Base-by-base conservation (phyloP, 1,140 invertebrate species). In the Philopotamus ludificatus region DNA sequence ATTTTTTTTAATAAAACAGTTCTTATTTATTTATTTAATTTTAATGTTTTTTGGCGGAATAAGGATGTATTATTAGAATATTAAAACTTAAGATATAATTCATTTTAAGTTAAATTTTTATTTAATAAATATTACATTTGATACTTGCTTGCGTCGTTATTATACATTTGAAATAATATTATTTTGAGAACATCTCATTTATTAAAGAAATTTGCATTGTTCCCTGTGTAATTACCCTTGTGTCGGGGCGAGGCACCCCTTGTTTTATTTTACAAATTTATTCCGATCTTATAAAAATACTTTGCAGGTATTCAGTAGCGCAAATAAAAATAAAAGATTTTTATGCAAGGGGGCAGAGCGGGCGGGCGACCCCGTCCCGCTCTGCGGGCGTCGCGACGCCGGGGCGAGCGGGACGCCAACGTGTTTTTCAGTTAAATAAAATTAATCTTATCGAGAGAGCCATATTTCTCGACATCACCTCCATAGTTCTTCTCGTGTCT, bases 381-480 rank as follows among this genome's bases (percentile, higher is more conserved):
- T 70, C 50, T 22, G 2, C n/a, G 55, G 41, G 49, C 41, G 25
- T 12, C 20, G 21, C 1, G 45, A 10, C 1, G 20, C 16, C 21
- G 54, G 61, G 26, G 59, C 22, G 49, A 70, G 51, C 20, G 59
- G 26, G 65, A 70, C 26, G 59, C 60, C 18, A 47, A 63, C 45
- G 59, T 71, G 70, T 71, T 71, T 71, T 71, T 71, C 70, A 71
- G 70, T 71, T 71, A 71, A 71, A 71, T 73, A 75, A 78, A 79
- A 79, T 79, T 77, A 79, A 79, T 79, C 77, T 79, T 79, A 79
- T 79, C 77, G 76, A 75, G 72, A 76, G 74, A 77, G 76, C 77
- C 76, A 79, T 79, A 79, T 78, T 76, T 79, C 77, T 78, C 72
- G 74, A 76, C 76, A 79, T 77, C 76, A 77, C 76, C 77, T 78